phyloP scores from a whole-genome alignment of 92 coral and sea anemone genomes.

The Phenganax stokvisi region DNA sequence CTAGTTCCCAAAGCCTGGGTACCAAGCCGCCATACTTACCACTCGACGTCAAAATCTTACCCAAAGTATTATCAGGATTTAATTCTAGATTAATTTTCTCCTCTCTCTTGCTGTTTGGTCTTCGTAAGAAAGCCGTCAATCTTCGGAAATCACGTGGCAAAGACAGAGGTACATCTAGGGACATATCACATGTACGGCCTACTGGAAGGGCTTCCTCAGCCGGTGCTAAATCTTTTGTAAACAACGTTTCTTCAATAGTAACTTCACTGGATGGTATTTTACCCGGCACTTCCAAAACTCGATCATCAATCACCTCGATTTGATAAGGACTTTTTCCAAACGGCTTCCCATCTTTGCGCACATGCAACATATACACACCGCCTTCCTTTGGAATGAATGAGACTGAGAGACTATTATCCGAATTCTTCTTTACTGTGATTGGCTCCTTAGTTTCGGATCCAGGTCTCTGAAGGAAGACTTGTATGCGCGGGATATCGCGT shows the following conservation, averaged over 20 bases:
- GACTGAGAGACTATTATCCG: constrained; percentile 87
- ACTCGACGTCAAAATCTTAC: constrained; percentile 19
- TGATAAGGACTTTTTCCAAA: constrained; percentile 83
- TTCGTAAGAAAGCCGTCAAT: constrained; percentile 38
- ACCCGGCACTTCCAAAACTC: constrained; percentile 42
- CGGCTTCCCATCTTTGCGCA: constrained; percentile 77
- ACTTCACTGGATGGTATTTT: constrained; percentile 46
- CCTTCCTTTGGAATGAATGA: constrained; percentile 89
- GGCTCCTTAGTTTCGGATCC: constrained; percentile 76
- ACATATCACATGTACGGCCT: constrained; percentile 40
- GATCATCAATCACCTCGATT: constrained; percentile 73
- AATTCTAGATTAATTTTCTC: constrained; percentile 40
- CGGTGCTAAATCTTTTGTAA: background rate
- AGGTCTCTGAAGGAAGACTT: constrained; percentile 73
- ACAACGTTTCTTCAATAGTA: background rate
- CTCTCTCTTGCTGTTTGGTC: constrained; percentile 42
- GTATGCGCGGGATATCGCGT: constrained; percentile 68
- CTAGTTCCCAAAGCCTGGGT: background rate
- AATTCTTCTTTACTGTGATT: constrained; percentile 67
- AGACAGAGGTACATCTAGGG: constrained; percentile 32
- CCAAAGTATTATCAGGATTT: constrained; percentile 61
- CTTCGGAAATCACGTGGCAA: constrained; percentile 42
- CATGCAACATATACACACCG: constrained; percentile 79
- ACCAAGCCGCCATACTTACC: background rate
- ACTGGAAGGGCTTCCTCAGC: constrained; percentile 19